A percentile compares a stretch with the other conserved stretches of the same genome.
phyloP scores from a whole-genome alignment of 2,888 invertebrate genomes.

The Sinhomidia bicolor region DNA sequence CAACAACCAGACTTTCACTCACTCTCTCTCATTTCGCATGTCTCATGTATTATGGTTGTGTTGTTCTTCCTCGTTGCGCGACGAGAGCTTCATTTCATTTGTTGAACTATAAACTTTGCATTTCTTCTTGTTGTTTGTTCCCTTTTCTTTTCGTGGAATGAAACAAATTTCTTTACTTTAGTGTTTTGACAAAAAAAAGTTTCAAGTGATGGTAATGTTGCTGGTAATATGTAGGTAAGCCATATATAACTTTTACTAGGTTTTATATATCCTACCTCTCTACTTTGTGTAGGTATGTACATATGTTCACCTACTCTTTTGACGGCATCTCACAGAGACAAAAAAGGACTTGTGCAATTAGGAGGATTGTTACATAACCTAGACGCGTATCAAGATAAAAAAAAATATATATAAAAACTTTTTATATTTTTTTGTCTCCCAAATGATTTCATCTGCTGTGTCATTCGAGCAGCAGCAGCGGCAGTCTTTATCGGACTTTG shows the following conservation, averaged over 20 bases:
- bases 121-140: neutral
- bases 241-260: no score
- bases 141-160: neutral
- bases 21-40: no score
- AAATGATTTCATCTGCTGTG: neutral
- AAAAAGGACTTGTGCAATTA: neutral
- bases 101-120: constrained; percentile 17
- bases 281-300: neutral
- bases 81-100: neutral
- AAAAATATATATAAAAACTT: no score
- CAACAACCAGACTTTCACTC: no score
- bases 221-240: no score
- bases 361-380: neutral
- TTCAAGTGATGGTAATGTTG: neutral
- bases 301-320: neutral
- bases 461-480: neutral
- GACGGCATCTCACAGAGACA: neutral
- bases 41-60: no score
- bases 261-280: neutral
- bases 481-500: neutral
- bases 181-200: constrained; percentile 41
- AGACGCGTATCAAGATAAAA: neutral
- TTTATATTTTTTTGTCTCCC: neutral
- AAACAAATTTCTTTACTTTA: constrained; percentile 33
- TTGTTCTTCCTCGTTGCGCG: no score